Evolutionary conservation across 2,797 vertebrate genomes (phyloP).

Genomic region (Sardinella longiceps): DNA sequence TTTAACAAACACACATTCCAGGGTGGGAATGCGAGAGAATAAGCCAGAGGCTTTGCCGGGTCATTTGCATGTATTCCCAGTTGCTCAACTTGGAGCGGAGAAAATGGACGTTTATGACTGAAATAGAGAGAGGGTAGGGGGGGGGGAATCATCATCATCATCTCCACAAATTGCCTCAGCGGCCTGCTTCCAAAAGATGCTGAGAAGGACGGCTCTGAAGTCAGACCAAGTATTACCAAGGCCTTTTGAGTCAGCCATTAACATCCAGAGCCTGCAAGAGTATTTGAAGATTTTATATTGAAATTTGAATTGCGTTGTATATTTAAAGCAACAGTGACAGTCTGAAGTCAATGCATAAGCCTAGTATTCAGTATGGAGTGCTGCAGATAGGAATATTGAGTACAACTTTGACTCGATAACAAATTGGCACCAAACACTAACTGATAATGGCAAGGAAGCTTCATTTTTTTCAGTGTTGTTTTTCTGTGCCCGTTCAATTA

Average conservation of each 20-base stretch:
- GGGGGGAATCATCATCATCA: not conserved
- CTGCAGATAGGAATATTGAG: no score
- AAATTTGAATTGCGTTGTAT: no score
- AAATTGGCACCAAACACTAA: no score
- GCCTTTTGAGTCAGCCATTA: not conserved
- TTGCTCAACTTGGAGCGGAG: constrained; percentile 72
- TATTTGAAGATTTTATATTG: not conserved
- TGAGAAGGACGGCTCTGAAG: not conserved
- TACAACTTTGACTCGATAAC: no score
- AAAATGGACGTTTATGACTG: constrained; percentile 64
- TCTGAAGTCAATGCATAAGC: no score
- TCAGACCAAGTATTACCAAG: not conserved
- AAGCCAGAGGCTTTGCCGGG: constrained; percentile 75
- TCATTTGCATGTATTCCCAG: constrained; percentile 77
- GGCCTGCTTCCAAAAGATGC: not conserved
- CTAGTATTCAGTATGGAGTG: no score
- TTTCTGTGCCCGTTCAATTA: no score
- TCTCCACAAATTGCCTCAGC: constrained; percentile 16
- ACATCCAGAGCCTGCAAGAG: not conserved
- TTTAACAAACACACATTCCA: constrained; percentile 77
- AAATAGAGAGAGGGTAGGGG: constrained; percentile 23
- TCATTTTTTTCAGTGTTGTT: no score
- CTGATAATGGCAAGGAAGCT: no score
- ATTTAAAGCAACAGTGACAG: no score
- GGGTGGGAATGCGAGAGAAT: constrained; percentile 75